Evolutionary conservation across 2,113 vertebrate genomes (phyloP).

Genomic region (Lanius ludovicianus): DNA sequence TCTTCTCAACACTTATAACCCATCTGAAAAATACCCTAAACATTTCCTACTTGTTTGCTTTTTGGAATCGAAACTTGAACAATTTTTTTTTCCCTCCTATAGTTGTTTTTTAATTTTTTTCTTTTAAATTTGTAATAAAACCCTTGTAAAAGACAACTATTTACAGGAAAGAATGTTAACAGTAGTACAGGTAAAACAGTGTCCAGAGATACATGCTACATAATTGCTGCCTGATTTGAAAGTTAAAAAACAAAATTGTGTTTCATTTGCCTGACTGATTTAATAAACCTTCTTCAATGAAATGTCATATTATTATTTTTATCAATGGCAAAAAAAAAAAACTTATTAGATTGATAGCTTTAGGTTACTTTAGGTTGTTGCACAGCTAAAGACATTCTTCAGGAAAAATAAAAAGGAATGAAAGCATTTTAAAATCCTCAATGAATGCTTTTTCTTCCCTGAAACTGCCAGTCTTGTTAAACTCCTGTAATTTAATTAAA

Average conservation of each 20-base stretch:
- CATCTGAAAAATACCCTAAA: background rate
- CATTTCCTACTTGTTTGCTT: background rate
- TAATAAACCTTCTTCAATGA: background rate
- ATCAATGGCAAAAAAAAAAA: background rate
- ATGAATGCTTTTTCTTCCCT: background rate
- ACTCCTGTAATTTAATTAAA: slow-evolving; percentile 30
- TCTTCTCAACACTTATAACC: background rate
- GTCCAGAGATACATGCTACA: background rate
- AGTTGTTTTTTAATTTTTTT: background rate
- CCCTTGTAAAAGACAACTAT: background rate
- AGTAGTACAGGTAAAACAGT: background rate
- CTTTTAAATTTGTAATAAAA: background rate
- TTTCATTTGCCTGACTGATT: background rate
- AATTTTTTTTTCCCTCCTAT: background rate
- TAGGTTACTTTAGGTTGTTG: background rate
- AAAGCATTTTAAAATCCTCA: background rate
- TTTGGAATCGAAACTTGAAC: background rate
- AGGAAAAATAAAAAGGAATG: background rate
- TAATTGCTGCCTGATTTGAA: background rate
- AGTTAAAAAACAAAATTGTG: background rate
- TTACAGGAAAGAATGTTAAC: background rate
- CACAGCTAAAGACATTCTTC: background rate
- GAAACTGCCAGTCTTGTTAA: slow-evolving; percentile 12
- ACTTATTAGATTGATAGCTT: background rate
- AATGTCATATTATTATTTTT: background rate